A percentile compares a stretch with the other conserved stretches of the same genome.
phyloP scores from a whole-genome alignment of 2,888 invertebrate species.

The Aricia artaxerxes region DNA sequence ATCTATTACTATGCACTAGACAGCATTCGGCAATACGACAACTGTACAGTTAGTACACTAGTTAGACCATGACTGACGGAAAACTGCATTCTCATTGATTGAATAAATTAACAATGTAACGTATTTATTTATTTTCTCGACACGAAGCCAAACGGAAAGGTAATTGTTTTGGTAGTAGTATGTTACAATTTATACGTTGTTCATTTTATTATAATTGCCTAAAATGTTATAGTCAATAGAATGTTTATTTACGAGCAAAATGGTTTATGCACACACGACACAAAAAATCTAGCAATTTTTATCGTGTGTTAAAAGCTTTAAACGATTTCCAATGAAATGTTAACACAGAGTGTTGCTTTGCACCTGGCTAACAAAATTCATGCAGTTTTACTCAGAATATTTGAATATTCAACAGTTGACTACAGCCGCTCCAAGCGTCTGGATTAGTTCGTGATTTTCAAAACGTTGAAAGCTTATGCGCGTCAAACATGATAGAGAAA shows the following conservation, averaged over 20 bases:
- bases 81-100: not conserved
- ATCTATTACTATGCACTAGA: not conserved
- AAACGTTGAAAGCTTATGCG: not conserved
- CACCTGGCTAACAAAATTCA: slow-evolving; percentile 14
- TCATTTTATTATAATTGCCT: no score
- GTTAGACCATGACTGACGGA: not conserved
- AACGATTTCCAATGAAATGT: not conserved
- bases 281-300: no score
- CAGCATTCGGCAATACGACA: no score
- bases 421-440: not conserved
- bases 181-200: no score
- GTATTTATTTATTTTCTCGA: no score
- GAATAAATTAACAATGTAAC: not conserved
- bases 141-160: no score
- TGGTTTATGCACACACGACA: not conserved
- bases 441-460: slow-evolving; percentile 14
- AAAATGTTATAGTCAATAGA: no score
- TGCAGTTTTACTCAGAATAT: slow-evolving; percentile 14
- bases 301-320: not conserved
- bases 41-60: not conserved
- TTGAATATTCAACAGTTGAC: slow-evolving; percentile 19
- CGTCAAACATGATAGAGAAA: not conserved
- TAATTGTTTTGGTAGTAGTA: no score
- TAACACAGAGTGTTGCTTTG: not conserved
- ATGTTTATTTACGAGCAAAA: not conserved